These are phyloP conservation scores for Manis javanica DNA, from an alignment of 2,797 vertebrate species.

Conservation along the genomic window DNA sequence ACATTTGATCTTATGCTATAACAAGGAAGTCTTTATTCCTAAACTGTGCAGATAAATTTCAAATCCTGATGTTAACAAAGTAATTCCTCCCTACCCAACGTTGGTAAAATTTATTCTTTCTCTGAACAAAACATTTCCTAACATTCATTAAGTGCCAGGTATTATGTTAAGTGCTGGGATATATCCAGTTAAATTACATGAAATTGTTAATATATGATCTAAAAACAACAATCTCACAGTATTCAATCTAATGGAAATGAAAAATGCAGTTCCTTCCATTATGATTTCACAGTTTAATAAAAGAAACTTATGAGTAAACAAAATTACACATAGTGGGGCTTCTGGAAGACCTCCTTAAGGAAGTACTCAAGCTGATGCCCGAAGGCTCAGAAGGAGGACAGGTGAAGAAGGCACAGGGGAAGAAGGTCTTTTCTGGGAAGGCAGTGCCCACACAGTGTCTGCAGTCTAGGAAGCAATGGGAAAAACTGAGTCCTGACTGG, in stretches of 20 bases:
- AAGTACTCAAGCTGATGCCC: background rate
- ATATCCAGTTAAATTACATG: background rate
- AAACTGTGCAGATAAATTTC: background rate
- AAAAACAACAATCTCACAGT: background rate
- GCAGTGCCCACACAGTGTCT: background rate
- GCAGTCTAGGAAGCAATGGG: background rate
- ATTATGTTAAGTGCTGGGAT: background rate
- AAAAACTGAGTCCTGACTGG: background rate
- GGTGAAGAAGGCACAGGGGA: background rate
- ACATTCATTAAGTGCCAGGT: background rate
- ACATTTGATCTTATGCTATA: background rate
- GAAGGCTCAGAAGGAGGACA: background rate
- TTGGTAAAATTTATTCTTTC: background rate
- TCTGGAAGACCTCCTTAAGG: background rate
- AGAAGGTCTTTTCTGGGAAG: background rate
- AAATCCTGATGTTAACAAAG: background rate
- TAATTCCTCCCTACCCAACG: background rate
- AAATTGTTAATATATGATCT: slow-evolving; percentile 4
- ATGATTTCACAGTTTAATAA: background rate
- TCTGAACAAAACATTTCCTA: background rate
- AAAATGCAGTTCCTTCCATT: background rate
- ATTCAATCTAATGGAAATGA: background rate
- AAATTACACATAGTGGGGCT: background rate
- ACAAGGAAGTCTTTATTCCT: background rate
- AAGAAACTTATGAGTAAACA: background rate